Evolutionary conservation across 2,113 vertebrate genomes (phyloP), one percentile per base, ranked within the genome.

Genomic region (Catharus bicknelli): DNA sequence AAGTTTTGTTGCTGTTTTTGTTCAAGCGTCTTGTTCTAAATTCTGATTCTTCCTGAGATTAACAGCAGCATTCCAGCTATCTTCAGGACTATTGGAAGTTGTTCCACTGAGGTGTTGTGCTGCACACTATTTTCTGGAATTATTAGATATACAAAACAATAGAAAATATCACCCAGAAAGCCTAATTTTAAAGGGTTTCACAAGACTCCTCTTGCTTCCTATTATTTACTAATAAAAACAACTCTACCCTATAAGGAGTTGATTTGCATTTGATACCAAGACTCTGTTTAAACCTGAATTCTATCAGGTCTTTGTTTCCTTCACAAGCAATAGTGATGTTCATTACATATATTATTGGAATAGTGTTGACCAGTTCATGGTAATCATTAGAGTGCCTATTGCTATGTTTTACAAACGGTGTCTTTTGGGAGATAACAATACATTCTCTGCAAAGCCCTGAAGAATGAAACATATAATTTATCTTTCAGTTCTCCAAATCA

Each of bases 201-300:
- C 32, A 20, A 38, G 23, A 68, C 9, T 30, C 18, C 10, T 75
- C 40, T 70, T 83, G 20, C 23, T 29, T 85, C 34, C 67, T 54
- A 32, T 38, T 72, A 8, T 58, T 92, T 85, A 63, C 15, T 68
- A 38, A 59, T 80, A 83, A 43, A 86, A 92, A 67, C 4, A 78
- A 20, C 8, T 38, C 50, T 87, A 47, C 21, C 9, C 5, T 73
- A 19, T 64, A 59, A 7, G 0, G 16, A 27, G 9, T 59, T 76
- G 9, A 53, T 86, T 86, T 88, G 16, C 50, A 53, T 86, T 64
- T 77, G 30, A 48, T 53, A 61, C 19, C 36, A 76, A 55, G 10
- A 76, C 10, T 25, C 53, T 58, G 5, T 76, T 88, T 67, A 83
- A 88, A 80, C 18, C 19, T 59, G 43, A 75, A 75, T 90, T 13